A percentile compares a stretch with the other conserved stretches of the same genome.
phyloP scores from a whole-genome alignment of 2,113 vertebrate genomes.

The Psophia crepitans region DNA sequence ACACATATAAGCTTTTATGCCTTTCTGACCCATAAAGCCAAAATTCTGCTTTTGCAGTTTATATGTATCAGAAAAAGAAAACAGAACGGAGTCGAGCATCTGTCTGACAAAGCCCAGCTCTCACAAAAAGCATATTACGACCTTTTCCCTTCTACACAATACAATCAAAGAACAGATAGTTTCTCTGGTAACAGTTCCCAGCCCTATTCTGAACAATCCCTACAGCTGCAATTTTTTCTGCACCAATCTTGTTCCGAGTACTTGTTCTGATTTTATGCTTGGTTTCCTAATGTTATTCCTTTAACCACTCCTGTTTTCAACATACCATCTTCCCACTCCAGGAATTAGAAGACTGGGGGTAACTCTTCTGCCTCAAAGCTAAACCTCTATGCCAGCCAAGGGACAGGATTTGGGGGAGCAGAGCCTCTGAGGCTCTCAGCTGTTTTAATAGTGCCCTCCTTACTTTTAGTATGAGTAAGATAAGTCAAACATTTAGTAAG shows the following conservation, averaged over 20 bases:
- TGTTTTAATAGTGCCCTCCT: neutral
- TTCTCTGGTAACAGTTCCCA: neutral
- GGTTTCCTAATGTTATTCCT: neutral
- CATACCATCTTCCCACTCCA: neutral
- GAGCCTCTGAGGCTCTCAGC: neutral
- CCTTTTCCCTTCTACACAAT: neutral
- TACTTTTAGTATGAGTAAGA: neutral
- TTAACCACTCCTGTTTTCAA: neutral
- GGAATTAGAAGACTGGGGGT: neutral
- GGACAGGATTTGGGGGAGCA: neutral
- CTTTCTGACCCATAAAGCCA: neutral
- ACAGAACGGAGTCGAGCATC: neutral
- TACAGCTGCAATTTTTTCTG: neutral
- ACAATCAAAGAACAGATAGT: neutral
- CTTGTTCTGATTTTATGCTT: neutral
- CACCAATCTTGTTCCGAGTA: neutral
- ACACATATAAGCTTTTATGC: neutral
- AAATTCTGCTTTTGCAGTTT: neutral
- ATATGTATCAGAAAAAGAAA: neutral
- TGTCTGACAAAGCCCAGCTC: neutral
- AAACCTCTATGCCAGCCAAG: neutral
- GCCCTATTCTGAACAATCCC: neutral
- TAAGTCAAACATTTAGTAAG: neutral
- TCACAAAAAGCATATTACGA: neutral
- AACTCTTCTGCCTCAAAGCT: neutral